A percentile compares a stretch with the other conserved stretches of the same genome.
Conservation (phyloP, 2,797 vertebrate species). For the Gobionotothen gibberifrons region DNA sequence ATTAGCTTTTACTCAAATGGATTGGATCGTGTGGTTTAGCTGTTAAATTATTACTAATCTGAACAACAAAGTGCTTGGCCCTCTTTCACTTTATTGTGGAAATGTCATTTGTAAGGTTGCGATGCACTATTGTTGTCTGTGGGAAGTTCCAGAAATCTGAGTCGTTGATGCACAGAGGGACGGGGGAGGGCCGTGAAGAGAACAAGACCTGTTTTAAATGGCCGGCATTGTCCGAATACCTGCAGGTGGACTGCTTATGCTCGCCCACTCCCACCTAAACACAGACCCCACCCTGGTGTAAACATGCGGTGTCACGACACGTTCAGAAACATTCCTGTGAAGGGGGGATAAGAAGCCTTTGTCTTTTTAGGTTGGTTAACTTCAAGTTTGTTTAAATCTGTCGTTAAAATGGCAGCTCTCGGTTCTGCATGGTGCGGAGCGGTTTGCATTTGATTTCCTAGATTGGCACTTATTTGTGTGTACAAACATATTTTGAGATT, state of each 20-base stretch:
- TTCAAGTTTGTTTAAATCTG: not conserved
- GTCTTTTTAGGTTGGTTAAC: not conserved
- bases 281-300: slow-evolving; percentile 4
- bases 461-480: too few relatives aligned
- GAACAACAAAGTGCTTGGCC: too few relatives aligned
- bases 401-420: not conserved
- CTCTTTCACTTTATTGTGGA: not conserved
- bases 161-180: slow-evolving; percentile 15
- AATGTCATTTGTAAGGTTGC: not conserved
- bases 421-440: not conserved
- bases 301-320: slow-evolving; percentile 26
- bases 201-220: slow-evolving; percentile 41
- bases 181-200: slow-evolving; percentile 16
- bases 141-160: slow-evolving; percentile 64
- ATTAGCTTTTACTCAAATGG: too few relatives aligned
- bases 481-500: too few relatives aligned
- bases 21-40: too few relatives aligned
- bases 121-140: slow-evolving; percentile 10
- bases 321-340: slow-evolving; percentile 48
- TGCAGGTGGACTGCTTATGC: slow-evolving; percentile 43
- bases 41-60: too few relatives aligned
- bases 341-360: not conserved
- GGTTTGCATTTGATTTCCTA: too few relatives aligned
- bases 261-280: slow-evolving; percentile 6
- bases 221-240: slow-evolving; percentile 18